phyloP scores from a whole-genome alignment of 2,888 invertebrate genomes.

The Lasioglossum lativentre region DNA sequence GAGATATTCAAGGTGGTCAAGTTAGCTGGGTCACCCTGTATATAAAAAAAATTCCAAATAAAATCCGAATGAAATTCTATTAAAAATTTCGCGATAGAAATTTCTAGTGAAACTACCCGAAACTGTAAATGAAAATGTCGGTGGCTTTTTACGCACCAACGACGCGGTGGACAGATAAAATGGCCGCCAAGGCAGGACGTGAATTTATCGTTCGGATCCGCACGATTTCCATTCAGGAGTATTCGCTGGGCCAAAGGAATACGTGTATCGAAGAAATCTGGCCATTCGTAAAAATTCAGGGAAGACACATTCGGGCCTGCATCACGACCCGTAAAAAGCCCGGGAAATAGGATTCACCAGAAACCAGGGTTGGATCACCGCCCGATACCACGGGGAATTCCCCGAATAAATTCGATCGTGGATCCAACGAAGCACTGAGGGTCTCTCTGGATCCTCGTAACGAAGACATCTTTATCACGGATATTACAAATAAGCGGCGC shows the following conservation, averaged over 20 bases:
- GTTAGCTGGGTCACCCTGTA: too few relatives aligned
- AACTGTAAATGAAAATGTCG: not conserved
- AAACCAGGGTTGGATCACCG: conserved; percentile 27
- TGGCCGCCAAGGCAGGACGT: not conserved
- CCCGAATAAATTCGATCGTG: conserved; percentile 19
- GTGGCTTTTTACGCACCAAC: too few relatives aligned
- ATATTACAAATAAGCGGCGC: conserved; percentile 31
- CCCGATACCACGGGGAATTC: conserved; percentile 8
- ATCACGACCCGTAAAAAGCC: not conserved
- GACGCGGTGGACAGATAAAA: not conserved
- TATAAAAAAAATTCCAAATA: not conserved
- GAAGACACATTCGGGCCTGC: not conserved
- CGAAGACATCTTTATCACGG: conserved; percentile 21
- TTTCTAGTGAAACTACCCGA: not conserved
- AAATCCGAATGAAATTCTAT: too few relatives aligned
- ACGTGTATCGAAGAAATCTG: not conserved
- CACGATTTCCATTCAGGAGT: not conserved
- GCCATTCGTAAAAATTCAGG: not conserved
- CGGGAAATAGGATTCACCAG: not conserved
- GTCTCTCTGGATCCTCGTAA: conserved; percentile 10
- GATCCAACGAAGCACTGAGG: not conserved
- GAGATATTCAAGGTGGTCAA: too few relatives aligned
- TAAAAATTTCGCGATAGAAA: not conserved
- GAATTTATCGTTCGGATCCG: not conserved
- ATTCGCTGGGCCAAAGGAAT: not conserved